Conservation (phyloP, 2,797 vertebrate genomes). For the Paedocypris micromegethes region DNA sequence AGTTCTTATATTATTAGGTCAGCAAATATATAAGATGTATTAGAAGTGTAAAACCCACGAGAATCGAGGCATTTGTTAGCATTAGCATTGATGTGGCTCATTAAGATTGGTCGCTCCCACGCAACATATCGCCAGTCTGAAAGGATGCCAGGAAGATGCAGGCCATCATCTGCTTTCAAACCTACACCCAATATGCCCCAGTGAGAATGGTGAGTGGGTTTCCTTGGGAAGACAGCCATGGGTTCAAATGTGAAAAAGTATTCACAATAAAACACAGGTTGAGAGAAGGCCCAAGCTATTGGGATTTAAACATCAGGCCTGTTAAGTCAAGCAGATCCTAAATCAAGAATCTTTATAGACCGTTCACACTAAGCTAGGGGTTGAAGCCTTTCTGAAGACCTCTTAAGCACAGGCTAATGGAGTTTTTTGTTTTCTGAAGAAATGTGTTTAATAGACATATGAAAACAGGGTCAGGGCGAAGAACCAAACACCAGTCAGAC, state of each 20-base stretch:
- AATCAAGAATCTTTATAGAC: background rate
- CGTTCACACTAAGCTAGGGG: background rate
- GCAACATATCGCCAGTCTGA: constrained; percentile 50
- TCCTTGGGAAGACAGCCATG: background rate
- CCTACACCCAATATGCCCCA: background rate
- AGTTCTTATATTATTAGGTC: no score
- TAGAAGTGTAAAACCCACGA: no score
- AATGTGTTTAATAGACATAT: background rate
- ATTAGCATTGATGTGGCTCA: constrained; percentile 40
- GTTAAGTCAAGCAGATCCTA: background rate
- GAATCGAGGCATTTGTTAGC: constrained; percentile 22
- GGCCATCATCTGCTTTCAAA: constrained; percentile 34
- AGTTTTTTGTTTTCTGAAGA: constrained; percentile 3
- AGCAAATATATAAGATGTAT: no score
- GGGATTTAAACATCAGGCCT: background rate
- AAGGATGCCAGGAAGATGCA: constrained; percentile 49
- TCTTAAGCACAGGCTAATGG: background rate
- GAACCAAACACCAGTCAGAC: background rate
- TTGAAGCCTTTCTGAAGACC: background rate
- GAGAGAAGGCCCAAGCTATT: background rate
- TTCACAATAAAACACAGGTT: background rate
- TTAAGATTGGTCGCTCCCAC: constrained; percentile 48
- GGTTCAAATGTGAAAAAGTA: background rate
- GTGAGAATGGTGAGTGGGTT: background rate
- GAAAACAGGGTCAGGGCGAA: constrained; percentile 17